Evolutionary conservation across 1,140 invertebrate species (phyloP).

Genomic region (Laupala kohalensis): DNA sequence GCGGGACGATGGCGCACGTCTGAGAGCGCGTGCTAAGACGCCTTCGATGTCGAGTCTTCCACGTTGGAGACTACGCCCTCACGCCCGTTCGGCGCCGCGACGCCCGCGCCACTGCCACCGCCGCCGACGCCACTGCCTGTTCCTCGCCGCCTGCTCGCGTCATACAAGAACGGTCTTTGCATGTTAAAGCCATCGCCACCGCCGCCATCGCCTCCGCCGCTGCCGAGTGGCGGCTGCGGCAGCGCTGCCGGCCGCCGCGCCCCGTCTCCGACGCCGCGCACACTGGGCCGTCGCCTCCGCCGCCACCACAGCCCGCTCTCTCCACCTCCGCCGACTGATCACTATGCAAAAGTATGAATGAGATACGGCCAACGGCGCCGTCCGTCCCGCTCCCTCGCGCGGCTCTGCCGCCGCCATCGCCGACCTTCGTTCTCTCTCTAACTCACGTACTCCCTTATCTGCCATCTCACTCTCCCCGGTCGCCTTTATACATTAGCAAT

Average conservation of each 20-base stretch:
- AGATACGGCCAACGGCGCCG: conserved; percentile 10
- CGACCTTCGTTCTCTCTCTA: not conserved
- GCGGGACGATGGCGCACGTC: too few relatives aligned
- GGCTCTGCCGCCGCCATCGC: not conserved
- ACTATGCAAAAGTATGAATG: conserved; percentile 18
- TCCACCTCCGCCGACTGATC: conserved; percentile 10
- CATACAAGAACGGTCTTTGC: conserved; percentile 13
- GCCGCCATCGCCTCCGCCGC: not conserved
- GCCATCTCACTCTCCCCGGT: not conserved
- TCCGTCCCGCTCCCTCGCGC: not conserved
- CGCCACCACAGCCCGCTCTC: not conserved
- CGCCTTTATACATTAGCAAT: conserved; percentile 12
- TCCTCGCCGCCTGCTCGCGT: not conserved
- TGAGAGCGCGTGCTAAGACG: too few relatives aligned
- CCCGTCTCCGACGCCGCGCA: not conserved
- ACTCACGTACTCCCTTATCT: not conserved
- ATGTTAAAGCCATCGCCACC: conserved; percentile 9
- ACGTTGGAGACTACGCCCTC: too few relatives aligned
- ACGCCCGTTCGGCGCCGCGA: too few relatives aligned
- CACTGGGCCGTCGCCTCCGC: conserved; percentile 2
- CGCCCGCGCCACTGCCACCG: not conserved
- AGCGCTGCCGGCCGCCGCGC: not conserved
- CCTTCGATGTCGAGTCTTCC: too few relatives aligned
- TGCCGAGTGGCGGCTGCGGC: too few relatives aligned
- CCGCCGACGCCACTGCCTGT: not conserved